Conservation (phyloP, 2,113 vertebrate genomes). For the Phyllopteryx taeniolatus region DNA sequence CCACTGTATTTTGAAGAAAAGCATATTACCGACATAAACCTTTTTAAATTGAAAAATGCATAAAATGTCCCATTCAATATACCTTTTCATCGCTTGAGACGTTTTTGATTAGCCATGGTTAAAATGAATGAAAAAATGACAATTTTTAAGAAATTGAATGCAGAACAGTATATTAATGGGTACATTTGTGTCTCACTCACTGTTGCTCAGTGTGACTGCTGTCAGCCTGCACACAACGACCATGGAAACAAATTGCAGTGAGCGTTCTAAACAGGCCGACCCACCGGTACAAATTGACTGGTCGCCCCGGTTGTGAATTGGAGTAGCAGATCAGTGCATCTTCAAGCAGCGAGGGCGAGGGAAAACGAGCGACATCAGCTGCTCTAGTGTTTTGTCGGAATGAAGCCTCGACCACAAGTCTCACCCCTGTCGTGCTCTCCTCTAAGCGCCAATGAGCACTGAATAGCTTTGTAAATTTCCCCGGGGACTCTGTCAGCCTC, state of each 20-base stretch:
- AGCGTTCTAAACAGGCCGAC: not conserved
- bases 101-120: no score
- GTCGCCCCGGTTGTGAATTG: not conserved
- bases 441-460: constrained; percentile 65
- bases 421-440: constrained; percentile 57
- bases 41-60: no score
- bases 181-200: not conserved
- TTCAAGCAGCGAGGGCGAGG: constrained; percentile 19
- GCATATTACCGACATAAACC: no score
- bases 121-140: no score
- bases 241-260: not conserved
- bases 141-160: no score
- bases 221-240: not conserved
- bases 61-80: no score
- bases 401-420: constrained; percentile 55
- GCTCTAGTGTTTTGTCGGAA: constrained; percentile 55
- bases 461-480: constrained; percentile 70
- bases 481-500: constrained; percentile 59
- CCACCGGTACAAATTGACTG: not conserved
- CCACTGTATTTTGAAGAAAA: no score
- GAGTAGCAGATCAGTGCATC: constrained; percentile 36
- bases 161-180: no score
- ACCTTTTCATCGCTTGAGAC: no score
- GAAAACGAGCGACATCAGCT: constrained; percentile 52
- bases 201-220: not conserved